Evolutionary conservation across 2,113 vertebrate species (phyloP), one percentile per base, ranked within the genome.

Genomic region (Coreoperca whiteheadi): DNA sequence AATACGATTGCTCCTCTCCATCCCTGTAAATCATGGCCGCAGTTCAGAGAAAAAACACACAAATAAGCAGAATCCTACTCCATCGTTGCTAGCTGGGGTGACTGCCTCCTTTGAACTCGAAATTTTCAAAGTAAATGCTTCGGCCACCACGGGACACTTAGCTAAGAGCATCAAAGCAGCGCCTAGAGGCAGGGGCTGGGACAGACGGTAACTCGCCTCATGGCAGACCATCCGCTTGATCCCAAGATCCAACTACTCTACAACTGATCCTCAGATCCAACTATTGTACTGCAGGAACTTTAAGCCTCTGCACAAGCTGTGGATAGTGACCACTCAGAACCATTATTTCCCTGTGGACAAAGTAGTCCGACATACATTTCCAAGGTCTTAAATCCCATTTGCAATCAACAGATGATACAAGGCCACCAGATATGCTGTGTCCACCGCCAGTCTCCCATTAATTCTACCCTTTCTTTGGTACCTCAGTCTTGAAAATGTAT

Each of bases 91-190:
- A 80, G 72, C 79, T 81, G 78, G 85, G 81, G 74, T 70, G 71
- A 70, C 54, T 81, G 79, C 54, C 76, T 59, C 77, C 86, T 92
- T 91, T 92, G 91, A 90, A 93, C 81, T 87, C 9, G 1, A 85
- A 56, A 77, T 64, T 80, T 88, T 89, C 82, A 89, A 89, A 91
- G 82, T 87, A 87, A 88, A 84, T 46, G 84, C 71, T 82, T 83
- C 12, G 64, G 73, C 79, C 77, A 86, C 89, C 74, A 82, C 21
- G 83, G 85, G 90, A 88, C 89, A 69, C 81, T 89, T 85, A 86
- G 91, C 87, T 87, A 79, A 75, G 57, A 85, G 85, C 90, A 91
- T 93, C 89, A 92, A 91, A 92, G 87, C 64, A 59, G 81, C 21
- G 68, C 87, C 80, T 80, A 63, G 73, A 91, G 87, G 79, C 81